Conservation (phyloP, 2,797 vertebrate genomes). For the Myotis pilosus region DNA sequence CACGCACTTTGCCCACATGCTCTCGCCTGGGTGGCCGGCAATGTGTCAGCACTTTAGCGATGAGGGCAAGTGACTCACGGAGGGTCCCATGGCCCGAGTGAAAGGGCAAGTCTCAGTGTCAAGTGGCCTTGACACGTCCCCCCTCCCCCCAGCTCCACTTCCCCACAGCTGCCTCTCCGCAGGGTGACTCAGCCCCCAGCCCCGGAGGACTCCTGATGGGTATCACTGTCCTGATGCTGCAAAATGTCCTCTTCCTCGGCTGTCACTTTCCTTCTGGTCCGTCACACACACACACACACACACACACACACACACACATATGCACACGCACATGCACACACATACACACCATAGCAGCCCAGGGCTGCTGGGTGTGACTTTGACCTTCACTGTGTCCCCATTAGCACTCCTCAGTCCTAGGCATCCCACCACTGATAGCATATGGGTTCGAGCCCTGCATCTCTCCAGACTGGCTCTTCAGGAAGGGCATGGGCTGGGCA, state of each 20-base stretch:
- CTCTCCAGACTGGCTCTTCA: background rate
- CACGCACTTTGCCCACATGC: background rate
- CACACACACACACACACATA: too few relatives aligned
- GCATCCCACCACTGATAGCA: too few relatives aligned
- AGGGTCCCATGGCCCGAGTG: background rate
- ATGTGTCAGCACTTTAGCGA: background rate
- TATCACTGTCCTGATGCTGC: background rate
- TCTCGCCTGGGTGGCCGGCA: background rate
- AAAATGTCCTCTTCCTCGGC: background rate
- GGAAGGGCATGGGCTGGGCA: background rate
- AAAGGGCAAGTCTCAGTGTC: background rate
- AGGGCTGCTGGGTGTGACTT: background rate
- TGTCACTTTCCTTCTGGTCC: background rate
- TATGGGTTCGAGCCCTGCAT: background rate
- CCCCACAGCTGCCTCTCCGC: background rate
- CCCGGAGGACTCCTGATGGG: background rate
- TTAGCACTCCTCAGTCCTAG: background rate
- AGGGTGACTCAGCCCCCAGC: background rate
- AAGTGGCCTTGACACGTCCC: background rate
- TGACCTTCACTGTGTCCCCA: background rate
- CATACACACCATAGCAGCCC: accelerated
- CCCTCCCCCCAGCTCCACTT: background rate
- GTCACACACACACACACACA: too few relatives aligned
- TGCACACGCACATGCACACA: too few relatives aligned
- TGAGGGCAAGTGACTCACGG: background rate